Percentiles rank a stretch among this genome's conserved stretches.
Conservation (phyloP, 2,113 vertebrate species). For the Leptobrachium ailaonicum region DNA sequence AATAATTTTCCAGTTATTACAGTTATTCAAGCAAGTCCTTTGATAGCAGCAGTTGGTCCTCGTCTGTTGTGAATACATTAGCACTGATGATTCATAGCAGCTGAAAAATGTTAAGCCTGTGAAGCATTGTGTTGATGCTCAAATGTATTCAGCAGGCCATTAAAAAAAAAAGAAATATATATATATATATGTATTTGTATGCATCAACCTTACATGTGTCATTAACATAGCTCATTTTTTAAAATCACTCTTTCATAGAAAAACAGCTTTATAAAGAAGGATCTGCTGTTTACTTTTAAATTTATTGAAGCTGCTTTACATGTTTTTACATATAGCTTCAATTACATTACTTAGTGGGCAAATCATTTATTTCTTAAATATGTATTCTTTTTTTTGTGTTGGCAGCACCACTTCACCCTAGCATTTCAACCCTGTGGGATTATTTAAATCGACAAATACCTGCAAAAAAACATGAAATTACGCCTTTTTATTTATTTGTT, state of each 20-base stretch:
- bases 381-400: constrained; percentile 72
- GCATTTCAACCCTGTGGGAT: constrained; percentile 82
- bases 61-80: constrained; percentile 99
- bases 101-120: constrained; percentile 87
- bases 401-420: constrained; percentile 88
- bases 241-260: constrained; percentile 86
- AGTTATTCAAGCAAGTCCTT: constrained; percentile 99
- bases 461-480: neutral
- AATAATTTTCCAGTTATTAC: constrained; percentile 99
- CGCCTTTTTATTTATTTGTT: neutral
- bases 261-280: constrained; percentile 77
- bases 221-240: constrained; percentile 89
- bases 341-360: constrained; percentile 85
- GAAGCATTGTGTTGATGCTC: constrained; percentile 91
- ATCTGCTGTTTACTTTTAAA: constrained; percentile 78
- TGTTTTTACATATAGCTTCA: constrained; percentile 87
- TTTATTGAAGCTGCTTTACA: constrained; percentile 91
- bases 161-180: constrained; percentile 73
- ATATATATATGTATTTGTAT: constrained; percentile 78
- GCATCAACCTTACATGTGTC: constrained; percentile 93
- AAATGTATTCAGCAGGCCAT: constrained; percentile 87
- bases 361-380: constrained; percentile 88
- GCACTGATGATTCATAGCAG: constrained; percentile 87
- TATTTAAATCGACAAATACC: constrained; percentile 9
- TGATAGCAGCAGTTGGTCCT: constrained; percentile 99